These are phyloP conservation scores for Elaphurus davidianus DNA, from an alignment of 2,113 vertebrate genomes.

Conservation along the genomic window DNA sequence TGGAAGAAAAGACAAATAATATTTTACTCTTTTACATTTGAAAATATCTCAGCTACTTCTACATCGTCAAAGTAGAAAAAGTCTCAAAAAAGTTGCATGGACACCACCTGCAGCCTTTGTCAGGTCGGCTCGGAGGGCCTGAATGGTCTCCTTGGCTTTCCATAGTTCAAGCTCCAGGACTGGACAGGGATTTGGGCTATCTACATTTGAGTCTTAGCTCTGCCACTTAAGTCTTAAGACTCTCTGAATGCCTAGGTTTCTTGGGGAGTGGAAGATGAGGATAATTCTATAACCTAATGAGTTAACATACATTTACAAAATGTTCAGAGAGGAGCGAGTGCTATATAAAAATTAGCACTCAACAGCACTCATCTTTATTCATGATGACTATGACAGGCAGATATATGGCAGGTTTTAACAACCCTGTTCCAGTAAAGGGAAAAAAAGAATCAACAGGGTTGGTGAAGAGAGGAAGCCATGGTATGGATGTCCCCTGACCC, in stretches of 20 bases:
- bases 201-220: background rate
- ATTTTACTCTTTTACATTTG: too few species aligned
- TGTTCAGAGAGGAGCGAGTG: background rate
- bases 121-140: too few species aligned
- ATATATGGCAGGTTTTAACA: background rate
- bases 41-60: too few species aligned
- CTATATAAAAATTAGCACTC: background rate
- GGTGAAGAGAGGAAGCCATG: background rate
- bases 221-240: background rate
- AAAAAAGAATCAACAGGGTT: background rate
- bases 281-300: background rate
- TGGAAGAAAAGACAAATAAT: too few species aligned
- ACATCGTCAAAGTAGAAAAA: too few species aligned
- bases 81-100: too few species aligned
- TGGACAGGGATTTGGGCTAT: background rate
- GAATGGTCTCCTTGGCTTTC: too few species aligned
- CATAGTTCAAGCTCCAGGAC: too few species aligned
- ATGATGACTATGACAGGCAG: background rate
- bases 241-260: background rate
- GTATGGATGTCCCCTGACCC: background rate
- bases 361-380: background rate
- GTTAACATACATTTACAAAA: background rate
- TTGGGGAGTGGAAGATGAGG: background rate
- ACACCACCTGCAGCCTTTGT: too few species aligned
- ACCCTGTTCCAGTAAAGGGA: background rate